Conservation (phyloP, 2,797 vertebrate genomes). For the Xerus rutilus region DNA sequence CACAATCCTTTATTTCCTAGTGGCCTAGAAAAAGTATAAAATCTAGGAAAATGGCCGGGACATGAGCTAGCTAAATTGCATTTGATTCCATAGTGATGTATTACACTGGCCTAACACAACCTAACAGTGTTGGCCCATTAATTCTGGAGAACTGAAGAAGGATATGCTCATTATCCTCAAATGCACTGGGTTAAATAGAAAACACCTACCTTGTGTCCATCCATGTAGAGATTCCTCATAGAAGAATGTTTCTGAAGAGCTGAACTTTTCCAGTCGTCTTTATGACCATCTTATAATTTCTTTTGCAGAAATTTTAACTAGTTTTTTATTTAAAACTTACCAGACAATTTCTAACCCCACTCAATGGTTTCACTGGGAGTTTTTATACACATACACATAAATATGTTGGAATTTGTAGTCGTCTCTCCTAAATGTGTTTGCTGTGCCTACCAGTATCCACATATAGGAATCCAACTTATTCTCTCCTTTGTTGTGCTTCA, state of each 20-base stretch:
- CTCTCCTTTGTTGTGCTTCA: neutral
- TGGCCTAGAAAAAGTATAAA: neutral
- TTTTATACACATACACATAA: neutral
- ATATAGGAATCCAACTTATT: neutral
- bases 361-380: neutral
- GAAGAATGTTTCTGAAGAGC: neutral
- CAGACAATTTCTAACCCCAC: neutral
- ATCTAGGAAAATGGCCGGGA: neutral
- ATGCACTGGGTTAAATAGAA: neutral
- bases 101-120: neutral
- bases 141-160: neutral
- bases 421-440: neutral
- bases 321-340: slow-evolving; percentile 23
- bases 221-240: neutral
- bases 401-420: neutral
- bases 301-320: slow-evolving; percentile 51
- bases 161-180: neutral
- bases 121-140: neutral
- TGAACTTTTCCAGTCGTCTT: slow-evolving; percentile 4
- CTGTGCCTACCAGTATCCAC: neutral
- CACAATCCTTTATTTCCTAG: neutral
- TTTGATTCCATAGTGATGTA: neutral
- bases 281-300: neutral
- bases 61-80: neutral
- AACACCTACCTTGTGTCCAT: neutral